These are phyloP conservation scores for Castor canadensis DNA, from an alignment of 2,113 vertebrate species.

Conservation along the genomic window DNA sequence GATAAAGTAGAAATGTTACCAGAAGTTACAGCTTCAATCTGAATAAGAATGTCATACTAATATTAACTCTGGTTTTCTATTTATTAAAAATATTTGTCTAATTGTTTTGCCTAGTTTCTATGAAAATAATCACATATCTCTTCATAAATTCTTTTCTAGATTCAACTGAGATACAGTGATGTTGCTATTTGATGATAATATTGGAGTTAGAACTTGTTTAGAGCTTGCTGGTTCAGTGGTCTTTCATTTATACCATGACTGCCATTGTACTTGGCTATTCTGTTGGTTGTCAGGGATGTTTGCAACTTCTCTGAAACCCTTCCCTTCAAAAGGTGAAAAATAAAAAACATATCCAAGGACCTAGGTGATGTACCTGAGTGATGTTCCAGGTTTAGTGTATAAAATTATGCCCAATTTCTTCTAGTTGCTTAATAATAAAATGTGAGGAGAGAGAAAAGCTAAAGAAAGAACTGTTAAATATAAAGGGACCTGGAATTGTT, in stretches of 20 bases:
- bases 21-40: neutral
- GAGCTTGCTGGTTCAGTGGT: neutral
- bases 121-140: neutral
- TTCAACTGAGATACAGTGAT: neutral
- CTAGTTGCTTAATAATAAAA: constrained; percentile 2
- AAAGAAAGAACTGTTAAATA: neutral
- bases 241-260: neutral
- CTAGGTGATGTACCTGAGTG: neutral
- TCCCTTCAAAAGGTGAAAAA: neutral
- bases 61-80: neutral
- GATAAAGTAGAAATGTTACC: neutral
- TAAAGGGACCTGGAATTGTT: neutral
- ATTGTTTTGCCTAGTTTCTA: neutral
- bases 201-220: neutral
- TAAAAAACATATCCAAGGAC: neutral
- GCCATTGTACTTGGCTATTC: neutral
- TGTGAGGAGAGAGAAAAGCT: neutral
- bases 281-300: neutral
- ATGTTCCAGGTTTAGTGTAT: neutral
- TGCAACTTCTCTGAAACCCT: neutral
- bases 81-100: constrained; percentile 5
- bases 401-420: neutral
- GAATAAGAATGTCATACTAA: neutral
- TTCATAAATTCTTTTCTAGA: neutral
- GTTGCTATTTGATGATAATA: neutral